Evolutionary conservation across 1,140 invertebrate species (phyloP), one percentile per base, ranked within the genome.

Genomic region (Idris sp.): DNA sequence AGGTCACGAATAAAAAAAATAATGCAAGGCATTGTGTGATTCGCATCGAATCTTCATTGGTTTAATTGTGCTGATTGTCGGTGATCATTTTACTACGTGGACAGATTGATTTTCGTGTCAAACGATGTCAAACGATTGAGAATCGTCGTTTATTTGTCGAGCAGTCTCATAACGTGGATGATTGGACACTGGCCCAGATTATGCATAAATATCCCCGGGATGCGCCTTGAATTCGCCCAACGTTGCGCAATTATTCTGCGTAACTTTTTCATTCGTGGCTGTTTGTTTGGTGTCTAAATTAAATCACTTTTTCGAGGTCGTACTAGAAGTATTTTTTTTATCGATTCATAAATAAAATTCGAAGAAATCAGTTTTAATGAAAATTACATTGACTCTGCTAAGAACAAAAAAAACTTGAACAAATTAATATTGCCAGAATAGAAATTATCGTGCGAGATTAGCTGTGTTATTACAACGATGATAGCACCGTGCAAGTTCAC

Each of bases 101-200:
- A 81, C 84, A 81, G 76, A 83, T 84, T 86, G 83, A 86, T 86
- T 86, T 86, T 81, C 41, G 80, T 84, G 85, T 86, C 85, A 86
- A 86, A 62, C 80, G 81, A 83, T 84, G 85, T 86, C 84, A 86
- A 86, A 85, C 71, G 85, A 78, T 75, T 68, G 80, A 59, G 81
- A 86, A 84, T 86, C 80, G 81, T 84, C 71, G 77, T 81, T 80
- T 83, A 86, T 86, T 86, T 83, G 79, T 80, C 77, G 69, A 80
- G 62, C 79, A 49, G 33, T 75, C 69, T 79, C 46, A 53, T 78
- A 75, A 81, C 68, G 78, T 51, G 59, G 43, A 51, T 79, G 78
- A 80, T 77, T 78, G 67, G 56, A 26, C 54, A 36, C 48, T 81
- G 79, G 72, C 80, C 79, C 79, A 81, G 78, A 81, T 83, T 79